A percentile compares a stretch with the other conserved stretches of the same genome.
These are phyloP conservation scores for Ectemnius continuus DNA, from an alignment of 2,888 invertebrate species.

Conservation along the genomic window DNA sequence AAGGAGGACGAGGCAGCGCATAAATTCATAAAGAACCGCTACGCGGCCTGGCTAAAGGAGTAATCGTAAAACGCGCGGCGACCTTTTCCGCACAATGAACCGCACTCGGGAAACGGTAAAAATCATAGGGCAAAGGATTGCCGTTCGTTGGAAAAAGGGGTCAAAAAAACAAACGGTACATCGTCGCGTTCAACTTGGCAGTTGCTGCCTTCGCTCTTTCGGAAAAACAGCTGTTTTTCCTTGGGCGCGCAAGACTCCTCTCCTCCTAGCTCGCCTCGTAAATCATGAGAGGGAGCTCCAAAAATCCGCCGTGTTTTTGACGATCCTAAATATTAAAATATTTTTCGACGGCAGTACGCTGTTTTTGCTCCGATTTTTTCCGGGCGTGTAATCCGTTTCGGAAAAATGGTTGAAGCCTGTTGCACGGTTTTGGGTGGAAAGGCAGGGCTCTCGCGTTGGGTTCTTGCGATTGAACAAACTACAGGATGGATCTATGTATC, in stretches of 20 bases:
- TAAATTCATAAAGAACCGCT: conserved; percentile 75
- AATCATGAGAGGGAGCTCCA: conserved; percentile 28
- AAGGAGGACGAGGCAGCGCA: conserved; percentile 50
- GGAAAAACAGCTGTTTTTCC: conserved; percentile 38
- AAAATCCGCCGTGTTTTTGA: conserved; percentile 21
- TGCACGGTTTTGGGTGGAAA: neutral
- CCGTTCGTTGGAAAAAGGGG: conserved; percentile 37
- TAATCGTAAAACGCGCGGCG: conserved; percentile 42
- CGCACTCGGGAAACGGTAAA: conserved; percentile 49
- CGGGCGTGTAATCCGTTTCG: conserved; percentile 16
- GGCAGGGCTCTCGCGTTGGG: neutral
- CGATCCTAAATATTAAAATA: neutral
- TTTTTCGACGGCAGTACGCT: neutral
- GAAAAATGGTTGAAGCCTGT: conserved; percentile 7
- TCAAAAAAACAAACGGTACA: conserved; percentile 50
- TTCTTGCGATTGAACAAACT: neutral
- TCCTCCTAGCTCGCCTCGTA: conserved; percentile 8
- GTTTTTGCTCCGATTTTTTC: neutral
- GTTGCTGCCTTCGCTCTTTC: neutral
- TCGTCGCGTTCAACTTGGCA: conserved; percentile 6
- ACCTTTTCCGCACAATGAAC: conserved; percentile 39
- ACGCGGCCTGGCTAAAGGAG: conserved; percentile 44
- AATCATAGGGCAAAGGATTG: conserved; percentile 28
- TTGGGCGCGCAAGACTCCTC: conserved; percentile 4
- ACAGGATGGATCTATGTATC: too few species aligned